phyloP scores from a whole-genome alignment of 2,113 vertebrate species.

The Tachysurus vachellii region DNA sequence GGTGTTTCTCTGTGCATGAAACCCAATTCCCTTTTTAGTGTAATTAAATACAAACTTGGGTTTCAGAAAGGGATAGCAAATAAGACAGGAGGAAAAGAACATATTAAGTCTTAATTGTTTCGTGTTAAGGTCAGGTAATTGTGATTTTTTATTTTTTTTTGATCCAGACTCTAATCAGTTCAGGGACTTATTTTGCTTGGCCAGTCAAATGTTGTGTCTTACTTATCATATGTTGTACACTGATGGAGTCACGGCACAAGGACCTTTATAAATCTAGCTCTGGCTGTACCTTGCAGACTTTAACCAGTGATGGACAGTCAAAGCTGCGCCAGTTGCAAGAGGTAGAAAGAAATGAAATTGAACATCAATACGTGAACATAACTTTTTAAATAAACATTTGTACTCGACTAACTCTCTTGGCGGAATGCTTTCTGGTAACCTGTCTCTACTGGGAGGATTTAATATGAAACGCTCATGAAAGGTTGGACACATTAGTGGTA shows the following conservation, averaged over 20 bases:
- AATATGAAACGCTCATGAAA: conserved; percentile 63
- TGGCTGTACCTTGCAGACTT: conserved; percentile 48
- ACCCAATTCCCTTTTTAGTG: conserved; percentile 19
- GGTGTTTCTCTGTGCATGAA: conserved; percentile 7
- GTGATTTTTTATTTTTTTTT: conserved; percentile 13
- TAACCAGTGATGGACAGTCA: conserved; percentile 69
- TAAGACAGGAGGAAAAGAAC: conserved; percentile 16
- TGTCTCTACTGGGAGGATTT: conserved; percentile 73
- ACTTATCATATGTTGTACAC: conserved; percentile 2
- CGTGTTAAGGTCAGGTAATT: conserved; percentile 2
- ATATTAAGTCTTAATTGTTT: conserved; percentile 23
- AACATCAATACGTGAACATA: conserved; percentile 76
- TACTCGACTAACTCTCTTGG: conserved; percentile 25
- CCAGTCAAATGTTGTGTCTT: conserved; percentile 3
- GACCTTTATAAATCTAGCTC: conserved; percentile 32
- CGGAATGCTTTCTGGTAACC: conserved; percentile 58
- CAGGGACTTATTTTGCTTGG: conserved; percentile 33
- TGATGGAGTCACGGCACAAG: background rate
- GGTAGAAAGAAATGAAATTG: conserved; percentile 68
- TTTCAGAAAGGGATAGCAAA: conserved; percentile 2
- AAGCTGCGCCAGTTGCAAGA: conserved; percentile 65
- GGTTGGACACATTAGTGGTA: conserved; percentile 64
- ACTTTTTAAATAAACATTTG: conserved; percentile 82
- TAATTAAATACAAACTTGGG: conserved; percentile 33
- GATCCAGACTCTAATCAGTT: conserved; percentile 13